Base-by-base conservation (phyloP, 2,113 vertebrate species). In the Tamias sibiricus region DNA sequence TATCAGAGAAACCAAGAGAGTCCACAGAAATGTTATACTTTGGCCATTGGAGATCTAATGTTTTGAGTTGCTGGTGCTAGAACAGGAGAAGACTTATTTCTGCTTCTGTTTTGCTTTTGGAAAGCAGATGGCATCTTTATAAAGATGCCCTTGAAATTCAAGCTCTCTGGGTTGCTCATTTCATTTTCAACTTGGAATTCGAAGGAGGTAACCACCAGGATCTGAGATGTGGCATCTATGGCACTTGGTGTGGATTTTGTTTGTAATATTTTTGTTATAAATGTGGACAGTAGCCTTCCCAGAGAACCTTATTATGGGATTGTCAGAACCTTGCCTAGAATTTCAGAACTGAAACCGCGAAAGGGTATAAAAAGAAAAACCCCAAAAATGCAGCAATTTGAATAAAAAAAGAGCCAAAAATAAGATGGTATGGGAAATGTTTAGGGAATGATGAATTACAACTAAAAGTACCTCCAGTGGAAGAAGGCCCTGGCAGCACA, bases 181-280 rank as follows among this genome's bases (percentile, higher is more conserved):
- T 97, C 59, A 87, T 82, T 80, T 47, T 86, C 89, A 64, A 80
- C 84, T 90, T 93, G 92, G 97, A 81, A 94, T 91, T 86, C 66
- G 52, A 83, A 72, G 79, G 57, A 28, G 83, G 84, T 95, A 97
- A 96, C 95, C 85, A 86, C 94, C 62, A 62, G 91, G 97, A 96
- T 95, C 94, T 98, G 97, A 97, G 95, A 95, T 97, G 95, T 84
- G 97, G 97, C 77, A 80, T 97, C 88, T 71, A 42, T 89, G 88
- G 94, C 96, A 96, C 95, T 98, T 81, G 88, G 93, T 89, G 95
- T 97, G 97, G 94, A 72, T 97, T 98, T 98, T 82, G 68, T 98
- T 98, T 95, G 93, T 97, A 96, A 74, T 97, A 97, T 98, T 98
- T 98, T 98, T 98, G 97, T 98, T 97, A 90, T 91, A 66, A 95